A percentile compares a stretch with the other conserved stretches of the same genome.
These are phyloP conservation scores for Periophthalmodon schlosseri DNA, from an alignment of 2,113 vertebrate genomes.

Conservation along the genomic window DNA sequence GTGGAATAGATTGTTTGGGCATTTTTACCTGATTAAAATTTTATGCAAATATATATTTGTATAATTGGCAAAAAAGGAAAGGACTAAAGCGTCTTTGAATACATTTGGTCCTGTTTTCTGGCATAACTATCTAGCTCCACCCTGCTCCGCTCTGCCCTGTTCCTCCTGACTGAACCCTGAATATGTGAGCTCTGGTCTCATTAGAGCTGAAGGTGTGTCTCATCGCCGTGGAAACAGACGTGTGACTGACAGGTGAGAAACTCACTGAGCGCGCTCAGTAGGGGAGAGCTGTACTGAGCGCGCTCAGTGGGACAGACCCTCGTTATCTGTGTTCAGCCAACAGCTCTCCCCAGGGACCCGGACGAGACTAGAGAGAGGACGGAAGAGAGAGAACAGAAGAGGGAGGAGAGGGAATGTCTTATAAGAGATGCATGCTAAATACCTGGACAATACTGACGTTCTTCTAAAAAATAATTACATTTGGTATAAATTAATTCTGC, in stretches of 20 bases:
- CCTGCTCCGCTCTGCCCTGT: not conserved
- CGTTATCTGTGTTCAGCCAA: conserved; percentile 9
- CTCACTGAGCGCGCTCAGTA: conserved; percentile 6
- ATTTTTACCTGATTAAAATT: not conserved
- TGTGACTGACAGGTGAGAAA: conserved; percentile 13
- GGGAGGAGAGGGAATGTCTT: too few species aligned
- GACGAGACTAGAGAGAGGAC: not conserved
- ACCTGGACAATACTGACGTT: too few species aligned
- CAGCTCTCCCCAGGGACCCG: not conserved
- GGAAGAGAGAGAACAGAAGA: not conserved
- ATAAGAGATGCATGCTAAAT: too few species aligned
- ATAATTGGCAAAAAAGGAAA: not conserved
- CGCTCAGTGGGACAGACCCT: conserved; percentile 9
- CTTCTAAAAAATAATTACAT: too few species aligned
- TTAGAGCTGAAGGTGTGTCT: conserved; percentile 9
- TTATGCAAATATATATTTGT: not conserved
- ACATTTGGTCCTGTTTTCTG: not conserved
- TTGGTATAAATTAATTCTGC: too few species aligned
- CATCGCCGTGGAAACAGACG: conserved; percentile 8
- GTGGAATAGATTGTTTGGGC: not conserved
- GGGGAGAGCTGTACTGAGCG: conserved; percentile 7
- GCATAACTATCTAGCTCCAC: not conserved
- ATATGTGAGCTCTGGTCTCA: not conserved
- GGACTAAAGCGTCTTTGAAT: not conserved
- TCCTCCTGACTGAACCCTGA: not conserved